A percentile compares a stretch with the other conserved stretches of the same genome.
Conservation (phyloP, 2,888 invertebrate genomes). For the Phortica magna region DNA sequence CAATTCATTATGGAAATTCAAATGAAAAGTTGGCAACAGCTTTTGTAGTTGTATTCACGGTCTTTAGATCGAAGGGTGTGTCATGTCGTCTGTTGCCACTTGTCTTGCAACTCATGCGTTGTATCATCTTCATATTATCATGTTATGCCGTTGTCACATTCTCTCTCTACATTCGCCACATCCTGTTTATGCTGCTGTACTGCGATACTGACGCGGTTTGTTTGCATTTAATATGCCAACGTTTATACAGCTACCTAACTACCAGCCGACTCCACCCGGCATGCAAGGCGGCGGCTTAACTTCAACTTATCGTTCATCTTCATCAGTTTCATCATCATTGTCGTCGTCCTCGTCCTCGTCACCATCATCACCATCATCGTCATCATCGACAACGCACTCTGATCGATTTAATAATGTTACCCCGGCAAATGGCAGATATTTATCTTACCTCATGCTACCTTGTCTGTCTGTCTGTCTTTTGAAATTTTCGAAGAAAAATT, state of each 20-base stretch:
- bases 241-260: constrained; percentile 1
- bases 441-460: constrained; percentile 23
- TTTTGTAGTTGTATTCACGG: background rate
- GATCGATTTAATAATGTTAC: constrained; percentile 42
- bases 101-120: constrained; percentile 2
- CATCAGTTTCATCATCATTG: constrained; percentile 40
- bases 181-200: background rate
- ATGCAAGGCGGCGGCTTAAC: constrained; percentile 18
- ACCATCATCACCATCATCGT: background rate
- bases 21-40: constrained; percentile 10
- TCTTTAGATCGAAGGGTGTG: background rate
- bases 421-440: constrained; percentile 21
- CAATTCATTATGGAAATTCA: constrained; percentile 55
- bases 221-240: constrained; percentile 31
- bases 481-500: constrained; percentile 30
- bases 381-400: constrained; percentile 17
- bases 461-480: constrained; percentile 20
- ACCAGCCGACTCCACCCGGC: background rate
- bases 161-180: background rate
- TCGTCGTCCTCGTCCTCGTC: constrained; percentile 39
- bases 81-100: constrained; percentile 3
- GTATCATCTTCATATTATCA: constrained; percentile 15
- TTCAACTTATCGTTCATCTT: constrained; percentile 32
- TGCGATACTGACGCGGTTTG: constrained; percentile 25
- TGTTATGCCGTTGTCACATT: background rate